phyloP scores from a whole-genome alignment of 1,140 invertebrate genomes.

The Diuraphis noxia region DNA sequence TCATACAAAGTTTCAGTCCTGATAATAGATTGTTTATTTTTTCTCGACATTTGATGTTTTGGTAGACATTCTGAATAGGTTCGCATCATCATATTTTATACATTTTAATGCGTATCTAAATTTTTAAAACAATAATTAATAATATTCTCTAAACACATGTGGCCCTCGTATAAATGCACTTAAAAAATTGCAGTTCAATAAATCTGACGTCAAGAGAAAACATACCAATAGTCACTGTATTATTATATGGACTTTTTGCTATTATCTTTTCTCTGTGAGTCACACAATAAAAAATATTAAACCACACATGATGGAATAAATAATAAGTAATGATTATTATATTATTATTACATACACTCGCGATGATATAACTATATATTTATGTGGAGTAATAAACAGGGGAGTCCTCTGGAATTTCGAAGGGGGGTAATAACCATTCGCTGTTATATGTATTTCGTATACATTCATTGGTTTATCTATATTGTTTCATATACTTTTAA shows the following conservation, averaged over 20 bases:
- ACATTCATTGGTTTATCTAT: too few species aligned
- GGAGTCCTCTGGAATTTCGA: too few species aligned
- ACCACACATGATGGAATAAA: not conserved
- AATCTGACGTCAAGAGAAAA: not conserved
- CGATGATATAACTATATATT: too few species aligned
- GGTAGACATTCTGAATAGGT: not conserved
- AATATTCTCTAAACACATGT: not conserved
- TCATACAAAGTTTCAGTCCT: not conserved
- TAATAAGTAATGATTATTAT: not conserved
- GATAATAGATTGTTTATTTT: constrained; percentile 3
- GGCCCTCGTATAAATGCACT: not conserved
- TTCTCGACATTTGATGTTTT: not conserved
- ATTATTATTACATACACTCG: too few species aligned
- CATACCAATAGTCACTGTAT: not conserved
- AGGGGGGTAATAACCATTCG: too few species aligned
- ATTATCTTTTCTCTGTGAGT: not conserved
- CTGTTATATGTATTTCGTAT: too few species aligned
- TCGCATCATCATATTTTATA: not conserved
- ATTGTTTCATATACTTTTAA: too few species aligned
- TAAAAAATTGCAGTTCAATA: not conserved
- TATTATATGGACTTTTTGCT: not conserved
- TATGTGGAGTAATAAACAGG: too few species aligned
- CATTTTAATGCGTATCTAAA: not conserved
- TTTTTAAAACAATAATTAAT: not conserved
- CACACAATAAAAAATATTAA: not conserved